Conservation (phyloP, 2,113 vertebrate genomes). For the Leptocoma aspasia region DNA sequence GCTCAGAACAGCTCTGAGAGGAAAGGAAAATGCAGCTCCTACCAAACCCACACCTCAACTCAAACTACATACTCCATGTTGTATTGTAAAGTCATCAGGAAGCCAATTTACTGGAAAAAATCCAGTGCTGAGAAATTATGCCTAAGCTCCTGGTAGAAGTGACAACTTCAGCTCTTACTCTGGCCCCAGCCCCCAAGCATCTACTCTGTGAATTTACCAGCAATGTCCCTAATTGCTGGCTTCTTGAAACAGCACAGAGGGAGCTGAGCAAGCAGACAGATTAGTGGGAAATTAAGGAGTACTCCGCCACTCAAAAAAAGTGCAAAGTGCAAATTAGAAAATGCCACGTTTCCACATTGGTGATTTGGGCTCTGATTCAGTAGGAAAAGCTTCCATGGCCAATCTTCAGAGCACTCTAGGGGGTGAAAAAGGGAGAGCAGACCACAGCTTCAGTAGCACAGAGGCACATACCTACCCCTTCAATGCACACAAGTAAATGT, state of each 20-base stretch:
- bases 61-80: not conserved
- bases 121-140: not conserved
- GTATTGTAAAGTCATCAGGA: not conserved
- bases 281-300: not conserved
- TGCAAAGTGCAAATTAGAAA: not conserved
- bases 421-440: not conserved
- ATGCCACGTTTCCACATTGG: accelerated
- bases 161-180: not conserved
- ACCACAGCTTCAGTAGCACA: not conserved
- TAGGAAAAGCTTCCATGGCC: not conserved
- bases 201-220: not conserved
- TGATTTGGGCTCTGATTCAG: not conserved
- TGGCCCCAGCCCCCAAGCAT: not conserved
- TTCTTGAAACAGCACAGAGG: not conserved
- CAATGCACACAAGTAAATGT: not conserved
- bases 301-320: not conserved
- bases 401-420: not conserved
- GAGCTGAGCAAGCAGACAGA: not conserved
- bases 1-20: not conserved
- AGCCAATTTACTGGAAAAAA: not conserved
- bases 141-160: not conserved
- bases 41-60: not conserved
- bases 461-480: not conserved
- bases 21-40: not conserved
- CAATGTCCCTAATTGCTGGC: not conserved